These are phyloP conservation scores for Channa argus DNA, from an alignment of 2,113 vertebrate genomes.

Conservation along the genomic window DNA sequence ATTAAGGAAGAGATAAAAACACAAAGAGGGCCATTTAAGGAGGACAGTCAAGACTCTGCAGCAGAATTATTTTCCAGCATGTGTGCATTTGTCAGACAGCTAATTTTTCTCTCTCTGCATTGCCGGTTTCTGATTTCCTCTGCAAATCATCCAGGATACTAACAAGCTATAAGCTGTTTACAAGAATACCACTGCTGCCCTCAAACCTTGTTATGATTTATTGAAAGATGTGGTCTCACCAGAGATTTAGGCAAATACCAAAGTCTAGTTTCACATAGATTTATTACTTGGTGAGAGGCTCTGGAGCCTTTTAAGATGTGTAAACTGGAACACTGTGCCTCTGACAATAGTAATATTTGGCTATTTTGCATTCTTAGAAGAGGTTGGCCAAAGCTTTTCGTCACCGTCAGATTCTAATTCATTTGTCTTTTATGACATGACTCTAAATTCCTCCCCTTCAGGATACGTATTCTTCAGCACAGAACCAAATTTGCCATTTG, in stretches of 20 bases:
- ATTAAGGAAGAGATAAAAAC: slow-evolving; percentile 54
- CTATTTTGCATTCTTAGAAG: slow-evolving; percentile 22
- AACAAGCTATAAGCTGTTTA: slow-evolving; percentile 60
- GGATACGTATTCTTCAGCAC: background rate
- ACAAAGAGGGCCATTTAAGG: slow-evolving; percentile 42
- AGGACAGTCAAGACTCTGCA: slow-evolving; percentile 34
- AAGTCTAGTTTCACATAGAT: slow-evolving; percentile 63
- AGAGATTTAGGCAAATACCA: slow-evolving; percentile 63
- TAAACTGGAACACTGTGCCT: slow-evolving; percentile 51
- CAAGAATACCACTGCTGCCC: slow-evolving; percentile 53
- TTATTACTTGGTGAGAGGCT: slow-evolving; percentile 56
- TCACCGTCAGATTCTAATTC: background rate
- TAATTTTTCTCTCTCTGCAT: slow-evolving; percentile 42
- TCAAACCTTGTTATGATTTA: slow-evolving; percentile 71
- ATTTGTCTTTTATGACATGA: slow-evolving; percentile 9
- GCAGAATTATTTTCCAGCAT: slow-evolving; percentile 21
- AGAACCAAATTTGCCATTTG: slow-evolving; percentile 12
- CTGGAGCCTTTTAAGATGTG: slow-evolving; percentile 52
- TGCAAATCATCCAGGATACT: slow-evolving; percentile 37
- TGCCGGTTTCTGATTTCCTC: slow-evolving; percentile 31
- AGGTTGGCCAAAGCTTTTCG: slow-evolving; percentile 9
- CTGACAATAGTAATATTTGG: slow-evolving; percentile 49
- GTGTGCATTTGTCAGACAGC: slow-evolving; percentile 39
- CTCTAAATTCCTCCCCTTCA: background rate
- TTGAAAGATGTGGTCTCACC: slow-evolving; percentile 62